These are phyloP conservation scores for Corythoichthys haematopterus DNA, from an alignment of 2,113 vertebrate genomes.

Conservation along the genomic window DNA sequence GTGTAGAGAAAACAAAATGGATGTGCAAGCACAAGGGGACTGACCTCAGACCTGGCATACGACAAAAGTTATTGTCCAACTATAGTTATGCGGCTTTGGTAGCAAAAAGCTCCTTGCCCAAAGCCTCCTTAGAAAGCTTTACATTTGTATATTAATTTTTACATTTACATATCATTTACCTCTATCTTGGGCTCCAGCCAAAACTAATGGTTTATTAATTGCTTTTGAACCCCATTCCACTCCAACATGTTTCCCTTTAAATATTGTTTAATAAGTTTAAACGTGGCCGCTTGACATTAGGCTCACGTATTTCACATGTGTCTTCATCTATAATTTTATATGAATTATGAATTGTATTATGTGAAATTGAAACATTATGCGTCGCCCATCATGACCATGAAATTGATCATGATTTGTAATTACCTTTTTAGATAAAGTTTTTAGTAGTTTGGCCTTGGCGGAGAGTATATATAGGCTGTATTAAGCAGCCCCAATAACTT, in stretches of 20 bases:
- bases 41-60: not conserved
- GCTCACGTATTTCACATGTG: not conserved
- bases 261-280: conserved; percentile 12
- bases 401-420: too few species aligned
- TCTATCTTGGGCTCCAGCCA: not conserved
- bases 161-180: not conserved
- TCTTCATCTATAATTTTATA: not conserved
- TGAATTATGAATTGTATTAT: too few species aligned
- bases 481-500: not conserved
- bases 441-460: too few species aligned
- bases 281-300: conserved; percentile 6
- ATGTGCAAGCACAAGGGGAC: not conserved
- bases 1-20: not conserved
- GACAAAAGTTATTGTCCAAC: not conserved
- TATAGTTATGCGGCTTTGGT: not conserved
- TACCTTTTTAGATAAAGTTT: too few species aligned
- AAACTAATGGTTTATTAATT: not conserved
- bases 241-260: conserved; percentile 21
- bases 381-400: too few species aligned
- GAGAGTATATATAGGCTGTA: too few species aligned
- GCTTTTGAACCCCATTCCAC: conserved; percentile 19
- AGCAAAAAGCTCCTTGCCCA: not conserved
- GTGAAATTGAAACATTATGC: too few species aligned
- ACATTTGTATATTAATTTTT: not conserved
- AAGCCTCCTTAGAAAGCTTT: not conserved